Conservation (phyloP, 2,888 invertebrate species). For the Drosophila multiciliata region DNA sequence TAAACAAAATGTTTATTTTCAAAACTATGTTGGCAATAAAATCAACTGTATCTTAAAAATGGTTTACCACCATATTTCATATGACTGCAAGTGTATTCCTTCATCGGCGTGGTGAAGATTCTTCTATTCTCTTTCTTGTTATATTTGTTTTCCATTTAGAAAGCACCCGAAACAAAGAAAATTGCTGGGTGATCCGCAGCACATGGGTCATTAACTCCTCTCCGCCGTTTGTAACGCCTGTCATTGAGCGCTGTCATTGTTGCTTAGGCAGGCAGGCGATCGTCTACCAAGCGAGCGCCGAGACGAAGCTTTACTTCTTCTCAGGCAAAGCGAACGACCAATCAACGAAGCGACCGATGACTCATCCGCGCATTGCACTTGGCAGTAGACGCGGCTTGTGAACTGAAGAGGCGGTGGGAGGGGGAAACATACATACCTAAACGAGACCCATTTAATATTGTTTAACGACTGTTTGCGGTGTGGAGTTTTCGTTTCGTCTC, state of each 20-base stretch:
- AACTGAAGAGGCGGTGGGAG: background rate
- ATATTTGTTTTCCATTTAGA: conserved; percentile 78
- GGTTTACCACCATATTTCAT: background rate
- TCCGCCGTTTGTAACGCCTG: conserved; percentile 74
- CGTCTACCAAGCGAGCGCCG: conserved; percentile 54
- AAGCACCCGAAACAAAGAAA: conserved; percentile 67
- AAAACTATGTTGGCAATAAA: background rate
- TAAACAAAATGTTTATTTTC: background rate
- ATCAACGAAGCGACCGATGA: conserved; percentile 36
- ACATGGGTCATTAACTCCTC: conserved; percentile 73
- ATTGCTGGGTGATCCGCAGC: conserved; percentile 69
- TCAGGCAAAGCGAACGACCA: conserved; percentile 32
- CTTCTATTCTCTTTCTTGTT: background rate
- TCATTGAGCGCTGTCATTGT: conserved; percentile 75
- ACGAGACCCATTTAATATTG: conserved; percentile 78
- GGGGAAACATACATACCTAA: conserved; percentile 32
- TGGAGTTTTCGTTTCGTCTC: conserved; percentile 37
- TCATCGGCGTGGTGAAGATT: background rate
- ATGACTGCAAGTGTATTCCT: background rate
- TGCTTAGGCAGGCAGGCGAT: conserved; percentile 75
- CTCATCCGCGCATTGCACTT: conserved; percentile 46
- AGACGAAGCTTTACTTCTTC: conserved; percentile 67
- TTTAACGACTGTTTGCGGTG: conserved; percentile 73
- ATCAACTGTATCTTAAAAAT: background rate
- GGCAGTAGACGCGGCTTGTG: conserved; percentile 15